Conservation (phyloP, 2,113 vertebrate genomes). For the Pygoscelis adeliae region DNA sequence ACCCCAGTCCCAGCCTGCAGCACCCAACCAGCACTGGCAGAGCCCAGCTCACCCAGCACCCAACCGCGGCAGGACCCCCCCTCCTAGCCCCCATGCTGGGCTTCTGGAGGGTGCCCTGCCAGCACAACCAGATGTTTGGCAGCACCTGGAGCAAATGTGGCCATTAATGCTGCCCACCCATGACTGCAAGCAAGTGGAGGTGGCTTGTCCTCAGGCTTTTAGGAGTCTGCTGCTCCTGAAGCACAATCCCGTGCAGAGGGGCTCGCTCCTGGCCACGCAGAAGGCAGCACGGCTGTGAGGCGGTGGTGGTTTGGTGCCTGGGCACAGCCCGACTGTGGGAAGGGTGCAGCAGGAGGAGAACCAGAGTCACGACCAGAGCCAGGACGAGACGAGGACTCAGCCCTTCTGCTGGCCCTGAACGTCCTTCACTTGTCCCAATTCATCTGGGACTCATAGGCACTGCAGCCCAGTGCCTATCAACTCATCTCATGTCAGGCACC, state of each 20-base stretch:
- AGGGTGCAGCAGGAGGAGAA: background rate
- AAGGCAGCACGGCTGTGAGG: rapidly evolving
- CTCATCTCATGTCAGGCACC: background rate
- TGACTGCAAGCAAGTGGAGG: background rate
- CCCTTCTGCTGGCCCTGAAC: background rate
- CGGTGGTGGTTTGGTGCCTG: background rate
- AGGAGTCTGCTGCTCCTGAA: background rate
- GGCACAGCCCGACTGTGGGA: background rate
- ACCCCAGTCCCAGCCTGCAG: background rate
- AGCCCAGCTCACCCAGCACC: background rate
- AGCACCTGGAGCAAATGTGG: background rate
- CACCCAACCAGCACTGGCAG: background rate
- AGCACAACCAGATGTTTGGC: background rate
- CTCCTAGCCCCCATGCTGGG: background rate
- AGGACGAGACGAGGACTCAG: background rate
- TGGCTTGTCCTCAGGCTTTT: background rate
- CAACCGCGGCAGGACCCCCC: rapidly evolving
- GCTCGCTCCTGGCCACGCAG: rapidly evolving
- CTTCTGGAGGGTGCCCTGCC: background rate
- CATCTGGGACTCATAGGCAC: background rate
- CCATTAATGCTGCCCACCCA: background rate
- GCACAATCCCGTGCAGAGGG: rapidly evolving
- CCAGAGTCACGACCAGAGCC: background rate
- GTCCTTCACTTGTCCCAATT: background rate
- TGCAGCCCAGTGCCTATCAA: rapidly evolving